Conservation (phyloP, 1,140 invertebrate species). For the Zaprionus davidi region DNA sequence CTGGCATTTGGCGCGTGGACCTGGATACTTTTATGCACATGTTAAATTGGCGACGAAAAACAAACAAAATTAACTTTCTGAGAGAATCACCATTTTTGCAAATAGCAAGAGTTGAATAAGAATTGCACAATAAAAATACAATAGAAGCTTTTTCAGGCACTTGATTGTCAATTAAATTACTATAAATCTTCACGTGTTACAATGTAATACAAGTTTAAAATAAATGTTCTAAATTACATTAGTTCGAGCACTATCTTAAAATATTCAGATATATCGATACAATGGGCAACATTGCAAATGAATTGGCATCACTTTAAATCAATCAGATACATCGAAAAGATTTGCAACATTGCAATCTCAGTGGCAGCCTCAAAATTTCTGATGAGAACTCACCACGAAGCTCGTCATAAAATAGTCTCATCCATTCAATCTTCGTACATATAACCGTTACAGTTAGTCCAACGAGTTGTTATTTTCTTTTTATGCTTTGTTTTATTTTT, state of each 20-base stretch:
- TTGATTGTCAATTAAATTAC: neutral
- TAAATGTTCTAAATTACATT: no score
- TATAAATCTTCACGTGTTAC: neutral
- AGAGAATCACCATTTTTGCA: neutral
- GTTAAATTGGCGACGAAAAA: neutral
- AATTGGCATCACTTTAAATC: neutral
- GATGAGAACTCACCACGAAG: neutral
- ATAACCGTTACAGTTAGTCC: slow-evolving; percentile 43
- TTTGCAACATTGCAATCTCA: neutral
- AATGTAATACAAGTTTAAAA: no score
- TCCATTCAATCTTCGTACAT: slow-evolving; percentile 31
- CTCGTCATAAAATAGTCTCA: neutral
- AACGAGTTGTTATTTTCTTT: slow-evolving; percentile 15
- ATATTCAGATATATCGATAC: neutral
- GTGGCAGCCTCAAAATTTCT: neutral
- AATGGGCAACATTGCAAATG: neutral
- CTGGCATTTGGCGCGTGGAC: slow-evolving; percentile 17
- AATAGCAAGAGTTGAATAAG: neutral
- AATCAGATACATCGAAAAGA: neutral
- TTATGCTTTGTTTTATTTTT: slow-evolving; percentile 30
- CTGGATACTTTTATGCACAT: neutral
- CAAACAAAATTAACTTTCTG: neutral
- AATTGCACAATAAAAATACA: neutral
- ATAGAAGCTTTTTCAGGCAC: neutral
- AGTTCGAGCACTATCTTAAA: rapidly evolving